A percentile compares a stretch with the other conserved stretches of the same genome.
phyloP scores from a whole-genome alignment of 1,140 invertebrate species.

The Drosophila insularis region DNA sequence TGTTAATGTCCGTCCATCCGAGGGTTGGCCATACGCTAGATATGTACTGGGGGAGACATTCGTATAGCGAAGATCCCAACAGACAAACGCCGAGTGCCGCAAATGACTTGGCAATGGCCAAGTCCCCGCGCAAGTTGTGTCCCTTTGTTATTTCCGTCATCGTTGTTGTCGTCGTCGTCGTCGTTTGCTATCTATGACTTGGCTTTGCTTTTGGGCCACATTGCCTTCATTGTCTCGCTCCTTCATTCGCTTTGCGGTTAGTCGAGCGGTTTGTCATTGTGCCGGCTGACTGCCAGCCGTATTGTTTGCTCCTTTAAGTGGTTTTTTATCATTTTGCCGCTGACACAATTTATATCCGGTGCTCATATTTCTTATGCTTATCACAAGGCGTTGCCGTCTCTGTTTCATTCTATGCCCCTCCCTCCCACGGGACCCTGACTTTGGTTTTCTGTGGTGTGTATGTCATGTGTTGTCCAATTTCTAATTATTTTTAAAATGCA shows the following conservation, averaged over 20 bases:
- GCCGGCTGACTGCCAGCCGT: conserved; percentile 69
- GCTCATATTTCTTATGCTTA: conserved; percentile 82
- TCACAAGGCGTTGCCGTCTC: conserved; percentile 52
- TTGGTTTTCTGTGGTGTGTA: not conserved
- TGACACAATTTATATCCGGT: conserved; percentile 82
- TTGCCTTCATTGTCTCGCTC: conserved; percentile 26
- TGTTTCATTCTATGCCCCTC: too few relatives aligned
- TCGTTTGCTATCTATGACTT: conserved; percentile 52
- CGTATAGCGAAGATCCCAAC: not conserved
- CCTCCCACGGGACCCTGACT: not conserved
- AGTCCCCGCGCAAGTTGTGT: conserved; percentile 58
- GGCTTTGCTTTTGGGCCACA: conserved; percentile 18
- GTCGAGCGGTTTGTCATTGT: conserved; percentile 79
- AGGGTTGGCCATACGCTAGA: conserved; percentile 18
- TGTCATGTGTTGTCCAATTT: conserved; percentile 70
- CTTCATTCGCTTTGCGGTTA: conserved; percentile 60
- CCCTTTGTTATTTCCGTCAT: conserved; percentile 74
- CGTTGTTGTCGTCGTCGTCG: conserved; percentile 50
- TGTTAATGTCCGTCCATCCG: conserved; percentile 67
- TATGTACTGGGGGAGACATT: not conserved
- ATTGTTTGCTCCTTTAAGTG: conserved; percentile 82
- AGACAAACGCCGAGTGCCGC: conserved; percentile 50
- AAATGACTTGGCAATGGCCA: conserved; percentile 72
- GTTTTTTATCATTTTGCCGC: conserved; percentile 82
- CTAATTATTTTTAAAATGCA: conserved; percentile 75